Percentiles rank a stretch among this genome's conserved stretches.
phyloP scores from a whole-genome alignment of 2,113 vertebrate species.

The Takifugu flavidus region DNA sequence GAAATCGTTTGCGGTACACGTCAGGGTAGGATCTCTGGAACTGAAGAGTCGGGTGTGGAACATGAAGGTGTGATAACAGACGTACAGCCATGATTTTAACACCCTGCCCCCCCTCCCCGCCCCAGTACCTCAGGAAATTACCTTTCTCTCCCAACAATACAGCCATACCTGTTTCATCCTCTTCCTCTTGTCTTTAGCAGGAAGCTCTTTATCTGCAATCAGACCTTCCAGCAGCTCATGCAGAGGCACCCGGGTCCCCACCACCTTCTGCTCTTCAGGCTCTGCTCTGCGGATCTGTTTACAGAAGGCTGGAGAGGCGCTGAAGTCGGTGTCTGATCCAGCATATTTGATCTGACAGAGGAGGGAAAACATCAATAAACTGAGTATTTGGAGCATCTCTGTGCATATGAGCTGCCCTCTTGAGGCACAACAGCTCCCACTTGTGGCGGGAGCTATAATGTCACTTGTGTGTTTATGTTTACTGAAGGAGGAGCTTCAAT shows the following conservation, averaged over 20 bases:
- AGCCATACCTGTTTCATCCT: constrained; percentile 62
- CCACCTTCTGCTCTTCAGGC: constrained; percentile 55
- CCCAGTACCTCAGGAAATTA: too few relatives aligned
- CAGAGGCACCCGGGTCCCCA: constrained; percentile 62
- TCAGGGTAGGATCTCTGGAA: constrained; percentile 69
- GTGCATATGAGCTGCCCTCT: too few relatives aligned
- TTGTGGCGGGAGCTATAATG: background rate
- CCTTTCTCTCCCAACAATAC: too few relatives aligned
- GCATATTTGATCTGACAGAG: constrained; percentile 64
- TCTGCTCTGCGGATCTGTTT: constrained; percentile 57
- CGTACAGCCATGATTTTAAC: too few relatives aligned
- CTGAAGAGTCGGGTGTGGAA: constrained; percentile 23
- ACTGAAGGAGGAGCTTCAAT: too few relatives aligned
- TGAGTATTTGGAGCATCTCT: background rate
- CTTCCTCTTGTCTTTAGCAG: constrained; percentile 64
- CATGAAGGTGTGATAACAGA: background rate
- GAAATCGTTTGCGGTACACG: constrained; percentile 58
- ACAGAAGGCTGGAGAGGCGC: constrained; percentile 58
- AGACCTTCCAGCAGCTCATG: constrained; percentile 65
- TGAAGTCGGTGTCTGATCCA: constrained; percentile 64
- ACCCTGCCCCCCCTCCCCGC: too few relatives aligned
- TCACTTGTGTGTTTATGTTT: too few relatives aligned
- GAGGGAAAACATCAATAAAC: background rate
- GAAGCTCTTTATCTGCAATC: constrained; percentile 66
- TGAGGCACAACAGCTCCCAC: too few relatives aligned